phyloP scores from a whole-genome alignment of 2,797 vertebrate species.

The Pantherophis alleghaniensis region DNA sequence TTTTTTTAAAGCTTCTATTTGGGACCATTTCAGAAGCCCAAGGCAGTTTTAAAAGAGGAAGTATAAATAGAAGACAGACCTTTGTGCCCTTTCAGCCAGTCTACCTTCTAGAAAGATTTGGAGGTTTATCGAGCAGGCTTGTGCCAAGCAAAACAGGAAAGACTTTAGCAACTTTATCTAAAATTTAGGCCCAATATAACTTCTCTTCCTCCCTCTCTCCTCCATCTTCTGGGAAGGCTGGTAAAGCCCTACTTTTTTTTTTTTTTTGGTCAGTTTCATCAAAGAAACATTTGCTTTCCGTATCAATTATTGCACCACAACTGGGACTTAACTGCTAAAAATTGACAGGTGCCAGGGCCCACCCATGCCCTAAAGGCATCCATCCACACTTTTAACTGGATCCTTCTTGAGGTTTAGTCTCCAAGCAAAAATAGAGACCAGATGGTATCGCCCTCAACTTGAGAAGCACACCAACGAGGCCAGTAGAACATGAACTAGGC shows the following conservation, averaged over 20 bases:
- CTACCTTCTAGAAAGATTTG: background rate
- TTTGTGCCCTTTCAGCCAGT: background rate
- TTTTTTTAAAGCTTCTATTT: accelerated
- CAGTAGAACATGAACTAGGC: background rate
- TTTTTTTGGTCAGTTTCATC: background rate
- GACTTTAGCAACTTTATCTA: background rate
- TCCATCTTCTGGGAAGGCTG: background rate
- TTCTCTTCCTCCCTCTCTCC: background rate
- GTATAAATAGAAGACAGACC: background rate
- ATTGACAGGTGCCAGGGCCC: background rate
- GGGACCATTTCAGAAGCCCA: background rate
- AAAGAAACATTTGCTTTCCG: background rate
- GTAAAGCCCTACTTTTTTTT: background rate
- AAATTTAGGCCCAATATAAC: background rate
- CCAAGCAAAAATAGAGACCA: background rate
- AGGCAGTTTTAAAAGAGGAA: background rate
- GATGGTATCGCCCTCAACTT: background rate
- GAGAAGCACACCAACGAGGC: background rate
- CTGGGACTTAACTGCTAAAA: background rate
- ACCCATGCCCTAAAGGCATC: background rate
- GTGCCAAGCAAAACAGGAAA: background rate
- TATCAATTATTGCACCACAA: background rate
- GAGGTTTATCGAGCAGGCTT: background rate
- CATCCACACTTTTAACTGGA: background rate
- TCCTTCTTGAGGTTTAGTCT: background rate